Evolutionary conservation across 2,888 invertebrate species (phyloP), one percentile per base, ranked within the genome.

Genomic region (Mylabris sibirica): DNA sequence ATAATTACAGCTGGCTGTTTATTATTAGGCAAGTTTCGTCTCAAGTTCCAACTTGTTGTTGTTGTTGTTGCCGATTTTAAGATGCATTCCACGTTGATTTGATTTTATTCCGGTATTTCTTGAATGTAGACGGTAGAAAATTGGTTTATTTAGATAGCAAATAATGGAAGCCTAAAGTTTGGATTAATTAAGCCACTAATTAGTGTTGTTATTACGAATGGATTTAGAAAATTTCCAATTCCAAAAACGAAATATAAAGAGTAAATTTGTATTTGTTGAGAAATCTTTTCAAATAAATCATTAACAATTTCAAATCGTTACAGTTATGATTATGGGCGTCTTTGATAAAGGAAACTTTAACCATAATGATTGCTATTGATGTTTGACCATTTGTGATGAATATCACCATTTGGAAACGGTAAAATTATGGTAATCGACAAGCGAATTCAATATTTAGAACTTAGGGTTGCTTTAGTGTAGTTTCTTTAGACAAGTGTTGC

Each of bases 71-170:
- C 14, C 14, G 14, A n/a, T 5, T 44, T 44, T 44, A 44, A 44
- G 9, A 49, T 17, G 17, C 49, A 20, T 9, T 20, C 17, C 49
- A 20, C 49, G 20, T 49, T 49, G 20, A 1, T 14, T 14, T 4
- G 41, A 41, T n/a, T 41, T 41, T n/a, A 41, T 14, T 5, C 70
- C 71, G 70, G 68, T 68, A 72, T 74, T 73, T 72, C 63, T 62
- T 67, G 67, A 69, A 73, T 70, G 69, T 72, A 72, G 72, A 72
- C 74, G 72, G 73, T 72, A 22, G 57, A 3, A 57, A 57, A 57
- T 57, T 57, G 5, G 24, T 14, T 24, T 8, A 57, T 57, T 24
- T 57, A 57, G 17, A 22, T 30, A 30, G 30, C 5, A 30, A 30
- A n/a, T n/a, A n/a, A n/a, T n/a, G n/a, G n/a, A n/a, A n/a, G n/a